Base-by-base conservation (phyloP, 1,140 invertebrate species). In the Drosophila nigromelanica region DNA sequence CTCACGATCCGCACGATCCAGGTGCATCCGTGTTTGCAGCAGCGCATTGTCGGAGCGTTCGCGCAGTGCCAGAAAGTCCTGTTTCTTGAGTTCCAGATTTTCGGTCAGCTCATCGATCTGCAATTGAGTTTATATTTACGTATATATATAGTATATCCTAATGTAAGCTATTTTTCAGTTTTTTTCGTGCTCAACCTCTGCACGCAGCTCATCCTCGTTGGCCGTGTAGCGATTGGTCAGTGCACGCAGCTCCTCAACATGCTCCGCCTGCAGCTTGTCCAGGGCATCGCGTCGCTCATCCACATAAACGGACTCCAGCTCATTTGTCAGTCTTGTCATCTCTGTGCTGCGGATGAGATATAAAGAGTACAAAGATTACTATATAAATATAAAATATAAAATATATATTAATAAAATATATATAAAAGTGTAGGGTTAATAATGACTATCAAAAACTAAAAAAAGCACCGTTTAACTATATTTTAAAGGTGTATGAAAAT, bases 211-310 rank as follows among this genome's bases (percentile, higher is more conserved):
- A 62, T 93, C 91, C 63, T 93, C 90, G 71, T 94, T 93, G 27
- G 90, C 85, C 39, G 94, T 93, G 92, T 94, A 94, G 27, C 92
- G 92, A 70, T 93, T 92, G 70, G 93, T 94, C 10, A 93, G 83
- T 30, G 91, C 90, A 11, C 92, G 73, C 45, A 94, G 90, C 78
- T 94, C 93, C 58, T 93, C 91, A 35, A 94, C 92, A 60, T 93
- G 92, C 73, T 93, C 89, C 51, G 78, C 91, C 54, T 92, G 90
- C 27, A 93, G 76, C 75, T 93, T 92, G 68, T 94, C 93, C 43
- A 95, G 91, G 7, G 93, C 93, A n/a, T 85, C 87, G 33, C 92
- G 92, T 59, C 94, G 94, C 72, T 95, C 94, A 71, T 95, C 94
- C 43, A 92, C 92, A 75, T 94, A 93, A 61, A 93, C 92, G 74